phyloP scores from a whole-genome alignment of 2,797 vertebrate species.

The Sebastes alutus region DNA sequence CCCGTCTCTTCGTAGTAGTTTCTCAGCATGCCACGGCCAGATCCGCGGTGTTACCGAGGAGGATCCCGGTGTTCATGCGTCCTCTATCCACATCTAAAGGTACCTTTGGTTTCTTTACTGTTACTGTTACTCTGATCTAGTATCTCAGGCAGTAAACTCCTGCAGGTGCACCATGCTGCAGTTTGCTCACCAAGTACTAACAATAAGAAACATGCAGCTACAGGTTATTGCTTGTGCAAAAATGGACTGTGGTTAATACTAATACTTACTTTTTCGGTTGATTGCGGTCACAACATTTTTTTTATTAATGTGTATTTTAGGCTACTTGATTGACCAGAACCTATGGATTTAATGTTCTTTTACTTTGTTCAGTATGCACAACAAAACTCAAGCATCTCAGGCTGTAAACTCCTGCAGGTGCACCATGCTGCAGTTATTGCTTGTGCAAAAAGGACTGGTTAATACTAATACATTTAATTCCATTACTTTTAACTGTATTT shows the following conservation, averaged over 20 bases:
- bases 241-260: not conserved
- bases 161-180: conserved; percentile 9
- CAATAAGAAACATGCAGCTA: not conserved
- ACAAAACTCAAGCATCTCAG: not conserved
- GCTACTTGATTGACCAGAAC: not conserved
- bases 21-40: conserved; percentile 39
- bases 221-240: not conserved
- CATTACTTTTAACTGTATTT: not conserved
- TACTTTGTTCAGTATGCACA: not conserved
- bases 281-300: not conserved
- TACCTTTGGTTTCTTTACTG: conserved; percentile 37
- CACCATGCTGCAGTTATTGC: not conserved
- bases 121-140: not conserved
- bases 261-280: not conserved
- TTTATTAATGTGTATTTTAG: not conserved
- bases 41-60: conserved; percentile 36
- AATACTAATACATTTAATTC: not conserved
- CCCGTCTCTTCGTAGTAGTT: conserved; percentile 56
- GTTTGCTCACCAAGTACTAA: not conserved
- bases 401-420: conserved; percentile 1
- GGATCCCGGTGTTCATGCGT: conserved; percentile 45
- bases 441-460: not conserved
- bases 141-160: not conserved
- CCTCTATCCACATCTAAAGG: conserved; percentile 70
- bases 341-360: not conserved